Evolutionary conservation across 2,113 vertebrate genomes (phyloP).

Genomic region (Paramisgurnus dabryanus): DNA sequence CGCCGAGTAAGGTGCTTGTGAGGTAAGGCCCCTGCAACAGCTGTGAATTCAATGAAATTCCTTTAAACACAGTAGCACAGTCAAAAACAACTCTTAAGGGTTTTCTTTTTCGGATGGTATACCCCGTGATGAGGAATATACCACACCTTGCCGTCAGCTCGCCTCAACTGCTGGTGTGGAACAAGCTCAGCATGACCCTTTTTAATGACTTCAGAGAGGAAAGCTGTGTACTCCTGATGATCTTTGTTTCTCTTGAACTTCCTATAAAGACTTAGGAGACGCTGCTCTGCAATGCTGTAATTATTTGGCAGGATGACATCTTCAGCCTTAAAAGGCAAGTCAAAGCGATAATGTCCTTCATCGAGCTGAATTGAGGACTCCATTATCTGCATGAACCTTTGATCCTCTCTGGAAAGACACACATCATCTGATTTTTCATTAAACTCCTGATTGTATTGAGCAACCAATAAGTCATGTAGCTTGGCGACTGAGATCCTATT

Average conservation of each 20-base stretch:
- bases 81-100: not conserved
- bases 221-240: not conserved
- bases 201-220: not conserved
- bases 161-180: not conserved
- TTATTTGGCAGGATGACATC: not conserved
- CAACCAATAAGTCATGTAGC: slow-evolving; percentile 1
- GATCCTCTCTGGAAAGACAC: slow-evolving; percentile 2
- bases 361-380: not conserved
- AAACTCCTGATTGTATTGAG: not conserved
- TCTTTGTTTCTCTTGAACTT: slow-evolving; percentile 11
- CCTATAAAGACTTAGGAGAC: not conserved
- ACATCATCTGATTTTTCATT: not conserved
- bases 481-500: slow-evolving; percentile 5
- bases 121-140: not conserved
- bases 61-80: no score
- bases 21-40: no score
- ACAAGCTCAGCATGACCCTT: not conserved
- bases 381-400: not conserved
- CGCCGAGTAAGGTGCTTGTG: no score
- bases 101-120: not conserved
- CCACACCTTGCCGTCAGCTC: not conserved
- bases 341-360: slow-evolving; percentile 2
- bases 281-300: not conserved
- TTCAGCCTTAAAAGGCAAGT: slow-evolving; percentile 14
- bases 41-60: no score